phyloP scores from a whole-genome alignment of 1,140 invertebrate genomes.

The Vanessa atalanta region DNA sequence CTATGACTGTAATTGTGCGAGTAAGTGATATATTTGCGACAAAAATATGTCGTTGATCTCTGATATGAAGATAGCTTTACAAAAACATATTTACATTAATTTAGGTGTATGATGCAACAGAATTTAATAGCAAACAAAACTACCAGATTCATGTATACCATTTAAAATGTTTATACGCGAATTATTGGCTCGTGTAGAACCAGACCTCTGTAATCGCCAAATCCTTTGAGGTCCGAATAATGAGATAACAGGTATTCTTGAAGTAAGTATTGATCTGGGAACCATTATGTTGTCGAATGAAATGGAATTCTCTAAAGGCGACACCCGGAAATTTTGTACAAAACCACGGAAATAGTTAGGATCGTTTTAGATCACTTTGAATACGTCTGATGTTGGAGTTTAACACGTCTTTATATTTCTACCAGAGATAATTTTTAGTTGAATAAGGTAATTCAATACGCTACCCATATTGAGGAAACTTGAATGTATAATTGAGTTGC shows the following conservation, averaged over 20 bases:
- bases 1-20: too few species aligned
- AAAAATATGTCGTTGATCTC: too few species aligned
- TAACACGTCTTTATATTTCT: background rate
- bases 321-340: background rate
- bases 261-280: conserved; percentile 4
- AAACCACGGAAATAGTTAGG: background rate
- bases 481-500: too few species aligned
- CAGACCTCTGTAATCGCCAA: background rate
- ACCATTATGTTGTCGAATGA: conserved; percentile 8
- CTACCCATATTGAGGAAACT: too few species aligned
- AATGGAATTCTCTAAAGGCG: conserved; percentile 8
- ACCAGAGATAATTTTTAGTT: too few species aligned
- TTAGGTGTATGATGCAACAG: too few species aligned
- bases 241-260: conserved; percentile 11
- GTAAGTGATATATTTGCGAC: too few species aligned
- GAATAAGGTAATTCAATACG: too few species aligned
- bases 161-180: background rate
- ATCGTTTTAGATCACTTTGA: background rate
- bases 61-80: too few species aligned
- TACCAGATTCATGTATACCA: background rate
- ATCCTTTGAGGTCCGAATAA: conserved; percentile 6
- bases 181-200: background rate
- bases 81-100: too few species aligned
- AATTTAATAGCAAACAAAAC: background rate
- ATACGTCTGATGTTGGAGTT: background rate